Base-by-base conservation (phyloP, 2,888 invertebrate genomes). In the Thyatira batis region DNA sequence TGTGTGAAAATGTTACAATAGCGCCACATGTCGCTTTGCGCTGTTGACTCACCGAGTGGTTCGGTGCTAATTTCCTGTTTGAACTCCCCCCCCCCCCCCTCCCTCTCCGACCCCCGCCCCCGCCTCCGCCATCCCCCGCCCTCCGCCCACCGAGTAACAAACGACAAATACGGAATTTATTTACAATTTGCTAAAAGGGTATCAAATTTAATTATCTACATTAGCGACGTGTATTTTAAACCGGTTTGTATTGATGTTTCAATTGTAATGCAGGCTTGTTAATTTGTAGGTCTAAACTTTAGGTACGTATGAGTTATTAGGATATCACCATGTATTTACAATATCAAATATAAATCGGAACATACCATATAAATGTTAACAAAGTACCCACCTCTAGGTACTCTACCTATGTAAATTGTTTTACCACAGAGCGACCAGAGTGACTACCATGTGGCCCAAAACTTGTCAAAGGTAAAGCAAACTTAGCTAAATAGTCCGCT, bases 21-120 rank as follows among this genome's bases (percentile, higher is more conserved):
- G 3, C 30, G 20, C 50, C 65, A 77, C 69, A 72, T 76, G 74
- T 65, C 60, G 58, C 75, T 74, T 74, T 76, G 76, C 45, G n/a
- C 30, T 69, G 65, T 74, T 72, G 70, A 73, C 70, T 59, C 52
- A 53, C 57, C 53, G 50, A 51, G 58, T 53, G 54, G 48, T 51
- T 49, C 49, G 48, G 43, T 58, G 64, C 71, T 75, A 67, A 76
- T 67, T 70, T 60, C 49, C 52, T 73, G 56, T 76, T 74, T 74
- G 64, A 57, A 53, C 39, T 13, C 39, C 39, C 39, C 23, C 50
- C 23, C 23, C 6, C 3, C 23, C 23, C 23, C 23, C 23, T 11
- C 46, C n/a, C n/a, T n/a, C n/a, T 8, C 25, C 23, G 13, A 6
- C 21, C 11, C 21, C 39, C 39, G 39, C 23, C 50, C 23, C 23